Base-by-base conservation (phyloP, 2,888 invertebrate species). In the Drosophila atroscutellata region DNA sequence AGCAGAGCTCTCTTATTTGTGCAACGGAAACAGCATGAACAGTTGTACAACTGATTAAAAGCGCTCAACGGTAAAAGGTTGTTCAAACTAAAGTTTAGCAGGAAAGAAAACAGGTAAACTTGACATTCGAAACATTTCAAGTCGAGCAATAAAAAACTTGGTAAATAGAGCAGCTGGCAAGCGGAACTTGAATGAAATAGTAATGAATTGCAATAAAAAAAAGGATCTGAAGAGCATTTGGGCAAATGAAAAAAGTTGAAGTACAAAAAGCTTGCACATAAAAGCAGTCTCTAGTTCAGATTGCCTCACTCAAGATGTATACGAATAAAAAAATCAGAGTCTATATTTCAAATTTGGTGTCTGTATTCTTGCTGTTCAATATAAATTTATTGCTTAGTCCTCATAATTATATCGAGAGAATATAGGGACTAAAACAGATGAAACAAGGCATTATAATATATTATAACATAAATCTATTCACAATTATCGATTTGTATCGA, bases 1-100 rank as follows among this genome's bases (percentile, higher is more conserved):
- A 61, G 59, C 52, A 45, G 47, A 73, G 55, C 39, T 60, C 51
- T 42, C 45, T 65, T 56, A 26, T 60, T 63, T 62, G 54, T 32
- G 57, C 32, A 57, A 30, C 49, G 28, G 39, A 28, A 45, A 15
- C 59, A 24, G 59, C 47, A 58, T 59, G 37, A 56, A 49, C 52
- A 64, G 45, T 37, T 57, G 45, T 66, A 65, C 45, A 45, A 32
- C 68, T 57, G 49, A 57, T 69, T 51, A 51, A 39, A 57, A 39
- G 24, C 45, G 20, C 30, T 3, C 9, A 26, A 45, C 24, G 45
- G 45, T 8, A 24, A 45, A 39, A 52, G 61, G 30, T 51, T 45
- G 36, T 61, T 56, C 68, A 68, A 68, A 61, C 51, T 50, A 50
- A 50, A 37, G 34, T 24, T 24, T 45, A 3, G 18, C n/a, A 9